These are phyloP conservation scores for Corapipo altera DNA, from an alignment of 2,113 vertebrate genomes.

Conservation along the genomic window DNA sequence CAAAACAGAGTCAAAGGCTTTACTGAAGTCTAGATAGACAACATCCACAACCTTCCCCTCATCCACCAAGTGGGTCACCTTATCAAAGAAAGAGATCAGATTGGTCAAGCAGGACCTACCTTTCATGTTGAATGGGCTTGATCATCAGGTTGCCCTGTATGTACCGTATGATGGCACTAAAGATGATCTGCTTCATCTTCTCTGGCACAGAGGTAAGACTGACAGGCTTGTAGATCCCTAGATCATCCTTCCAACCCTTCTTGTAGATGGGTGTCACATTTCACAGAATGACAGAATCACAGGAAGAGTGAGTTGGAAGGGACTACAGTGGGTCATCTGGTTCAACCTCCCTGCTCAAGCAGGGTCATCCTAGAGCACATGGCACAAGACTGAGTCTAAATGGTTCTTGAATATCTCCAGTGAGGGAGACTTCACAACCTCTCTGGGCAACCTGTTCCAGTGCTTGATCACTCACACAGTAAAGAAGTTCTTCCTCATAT, in stretches of 20 bases:
- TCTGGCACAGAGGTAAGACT: not conserved
- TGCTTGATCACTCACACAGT: not conserved
- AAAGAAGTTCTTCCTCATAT: not conserved
- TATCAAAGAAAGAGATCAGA: not conserved
- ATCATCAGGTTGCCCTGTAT: not conserved
- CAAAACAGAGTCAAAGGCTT: not conserved
- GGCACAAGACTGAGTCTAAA: not conserved
- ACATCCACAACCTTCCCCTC: not conserved
- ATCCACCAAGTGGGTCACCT: not conserved
- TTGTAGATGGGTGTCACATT: not conserved
- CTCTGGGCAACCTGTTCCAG: not conserved
- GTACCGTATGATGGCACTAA: not conserved
- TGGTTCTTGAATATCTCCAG: not conserved
- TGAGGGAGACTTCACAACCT: not conserved
- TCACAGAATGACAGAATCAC: not conserved
- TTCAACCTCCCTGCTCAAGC: not conserved
- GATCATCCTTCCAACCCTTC: not conserved
- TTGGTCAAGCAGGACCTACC: not conserved
- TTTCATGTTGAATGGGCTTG: not conserved
- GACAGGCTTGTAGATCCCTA: not conserved
- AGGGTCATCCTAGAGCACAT: not conserved
- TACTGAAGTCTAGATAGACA: not conserved
- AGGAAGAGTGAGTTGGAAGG: not conserved
- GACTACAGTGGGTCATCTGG: not conserved
- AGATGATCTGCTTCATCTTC: not conserved